These are phyloP conservation scores for Smutsia temminckii DNA, from an alignment of 2,797 vertebrate species.

Conservation along the genomic window DNA sequence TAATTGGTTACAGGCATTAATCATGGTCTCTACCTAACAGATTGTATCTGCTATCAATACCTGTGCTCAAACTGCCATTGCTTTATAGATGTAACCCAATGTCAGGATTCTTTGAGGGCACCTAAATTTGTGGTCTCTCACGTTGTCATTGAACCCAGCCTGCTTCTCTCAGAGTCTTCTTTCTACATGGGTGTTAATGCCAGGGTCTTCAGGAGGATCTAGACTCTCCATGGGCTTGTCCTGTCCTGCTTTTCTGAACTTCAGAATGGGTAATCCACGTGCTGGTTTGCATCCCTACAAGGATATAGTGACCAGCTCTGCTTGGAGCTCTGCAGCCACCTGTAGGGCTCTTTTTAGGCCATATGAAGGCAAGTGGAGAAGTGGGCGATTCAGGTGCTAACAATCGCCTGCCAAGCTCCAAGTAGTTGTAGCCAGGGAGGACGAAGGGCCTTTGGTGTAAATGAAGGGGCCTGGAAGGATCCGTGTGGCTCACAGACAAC, in stretches of 20 bases:
- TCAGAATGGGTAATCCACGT: background rate
- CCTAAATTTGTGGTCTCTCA: background rate
- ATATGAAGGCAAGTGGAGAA: background rate
- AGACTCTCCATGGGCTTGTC: background rate
- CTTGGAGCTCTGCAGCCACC: background rate
- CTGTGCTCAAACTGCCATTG: background rate
- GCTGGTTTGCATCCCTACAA: background rate
- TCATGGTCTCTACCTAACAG: background rate
- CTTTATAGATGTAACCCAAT: background rate
- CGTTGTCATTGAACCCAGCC: background rate
- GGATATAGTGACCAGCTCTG: background rate
- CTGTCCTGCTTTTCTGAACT: background rate
- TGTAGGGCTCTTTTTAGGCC: no score
- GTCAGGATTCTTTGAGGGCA: background rate
- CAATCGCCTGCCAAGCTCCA: background rate
- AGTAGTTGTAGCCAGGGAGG: background rate
- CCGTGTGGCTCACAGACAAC: background rate
- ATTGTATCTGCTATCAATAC: background rate
- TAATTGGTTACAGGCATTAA: conserved; percentile 35
- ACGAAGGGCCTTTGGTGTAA: background rate
- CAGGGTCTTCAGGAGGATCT: no score
- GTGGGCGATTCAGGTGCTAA: background rate
- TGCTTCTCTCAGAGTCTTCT: background rate
- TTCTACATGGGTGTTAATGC: background rate
- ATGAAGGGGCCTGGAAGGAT: background rate